phyloP scores from a whole-genome alignment of 2,888 invertebrate genomes.

The Caenorhabditis angaria region DNA sequence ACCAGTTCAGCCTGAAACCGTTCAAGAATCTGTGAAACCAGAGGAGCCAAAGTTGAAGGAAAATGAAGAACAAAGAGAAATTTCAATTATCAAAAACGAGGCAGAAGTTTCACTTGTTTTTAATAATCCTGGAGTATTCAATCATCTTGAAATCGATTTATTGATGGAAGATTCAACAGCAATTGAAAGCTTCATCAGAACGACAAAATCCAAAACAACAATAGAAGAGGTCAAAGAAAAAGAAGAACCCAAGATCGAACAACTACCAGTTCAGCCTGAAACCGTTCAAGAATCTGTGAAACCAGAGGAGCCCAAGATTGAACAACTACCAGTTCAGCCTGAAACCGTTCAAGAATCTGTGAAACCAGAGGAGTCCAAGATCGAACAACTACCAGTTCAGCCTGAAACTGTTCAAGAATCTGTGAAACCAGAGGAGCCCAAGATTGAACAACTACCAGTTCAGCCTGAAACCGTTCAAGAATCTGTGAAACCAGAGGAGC shows the following conservation, averaged over 20 bases:
- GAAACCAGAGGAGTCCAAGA: slow-evolving; percentile 14
- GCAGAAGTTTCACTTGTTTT: slow-evolving; percentile 12
- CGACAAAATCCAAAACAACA: not conserved
- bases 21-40: too few species aligned
- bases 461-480: not conserved
- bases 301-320: slow-evolving; percentile 5
- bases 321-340: slow-evolving; percentile 8
- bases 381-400: not conserved
- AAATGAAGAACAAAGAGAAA: too few species aligned
- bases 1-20: slow-evolving; percentile 9
- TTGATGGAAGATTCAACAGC: not conserved
- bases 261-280: not conserved
- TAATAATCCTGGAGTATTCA: slow-evolving; percentile 1
- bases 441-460: not conserved
- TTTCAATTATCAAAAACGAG: too few species aligned
- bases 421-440: not conserved
- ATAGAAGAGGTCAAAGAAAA: not conserved
- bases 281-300: not conserved
- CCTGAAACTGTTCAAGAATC: not conserved
- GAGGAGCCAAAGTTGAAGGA: not conserved
- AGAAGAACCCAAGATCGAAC: slow-evolving; percentile 2
- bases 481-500: too few species aligned
- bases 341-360: not conserved
- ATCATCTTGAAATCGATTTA: slow-evolving; percentile 3
- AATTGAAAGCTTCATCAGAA: not conserved